These are phyloP conservation scores for Drosophila sproati DNA, from an alignment of 1,140 invertebrate species.

Conservation along the genomic window DNA sequence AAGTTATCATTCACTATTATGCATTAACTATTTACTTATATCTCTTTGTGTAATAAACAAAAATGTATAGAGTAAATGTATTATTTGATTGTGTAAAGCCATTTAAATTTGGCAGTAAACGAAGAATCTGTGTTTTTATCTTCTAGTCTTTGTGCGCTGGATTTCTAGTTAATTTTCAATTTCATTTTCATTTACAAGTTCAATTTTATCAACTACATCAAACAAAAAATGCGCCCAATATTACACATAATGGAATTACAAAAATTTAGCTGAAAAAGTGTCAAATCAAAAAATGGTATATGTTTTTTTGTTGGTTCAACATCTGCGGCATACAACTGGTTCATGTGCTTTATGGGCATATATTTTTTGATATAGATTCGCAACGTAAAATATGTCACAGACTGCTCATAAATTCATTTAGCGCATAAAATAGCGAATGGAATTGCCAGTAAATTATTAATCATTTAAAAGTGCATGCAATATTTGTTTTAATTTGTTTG, in stretches of 20 bases:
- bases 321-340: conserved; percentile 10
- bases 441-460: conserved; percentile 63
- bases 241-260: conserved; percentile 33
- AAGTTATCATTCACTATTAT: too few species aligned
- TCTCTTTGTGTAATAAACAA: neutral
- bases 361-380: neutral
- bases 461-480: conserved; percentile 62
- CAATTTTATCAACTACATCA: conserved; percentile 18
- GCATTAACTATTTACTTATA: too few species aligned
- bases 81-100: neutral
- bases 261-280: conserved; percentile 42
- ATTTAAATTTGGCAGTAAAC: too few species aligned
- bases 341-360: conserved; percentile 6
- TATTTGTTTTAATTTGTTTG: conserved; percentile 35
- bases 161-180: conserved; percentile 33
- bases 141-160: conserved; percentile 12
- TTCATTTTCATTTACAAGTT: conserved; percentile 25
- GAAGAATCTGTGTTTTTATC: too few species aligned
- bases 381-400: conserved; percentile 59
- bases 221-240: conserved; percentile 21
- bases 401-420: conserved; percentile 68
- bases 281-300: conserved; percentile 29
- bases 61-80: neutral
- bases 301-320: conserved; percentile 16
- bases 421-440: conserved; percentile 50